A percentile compares a stretch with the other conserved stretches of the same genome.
phyloP scores from a whole-genome alignment of 2,888 invertebrate genomes.

The Mylabris sibirica region DNA sequence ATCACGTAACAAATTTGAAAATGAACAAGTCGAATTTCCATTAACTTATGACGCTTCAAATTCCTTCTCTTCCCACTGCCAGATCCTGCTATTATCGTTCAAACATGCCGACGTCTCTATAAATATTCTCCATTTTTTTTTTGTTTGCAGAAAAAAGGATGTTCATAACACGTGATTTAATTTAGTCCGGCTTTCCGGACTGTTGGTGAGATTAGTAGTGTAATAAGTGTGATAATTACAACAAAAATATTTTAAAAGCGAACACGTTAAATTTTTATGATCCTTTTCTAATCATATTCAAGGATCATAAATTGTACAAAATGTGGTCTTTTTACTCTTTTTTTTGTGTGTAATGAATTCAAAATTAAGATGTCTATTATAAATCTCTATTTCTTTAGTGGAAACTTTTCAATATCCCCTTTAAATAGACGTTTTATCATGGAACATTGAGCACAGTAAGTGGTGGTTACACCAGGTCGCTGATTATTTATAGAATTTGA shows the following conservation, averaged over 20 bases:
- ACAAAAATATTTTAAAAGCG: neutral
- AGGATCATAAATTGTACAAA: neutral
- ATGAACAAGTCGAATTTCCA: slow-evolving; percentile 10
- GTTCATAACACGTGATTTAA: neutral
- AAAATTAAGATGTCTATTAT: neutral
- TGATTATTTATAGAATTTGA: slow-evolving; percentile 13
- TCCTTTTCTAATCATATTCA: neutral
- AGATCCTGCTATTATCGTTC: neutral
- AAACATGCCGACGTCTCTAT: slow-evolving; percentile 2
- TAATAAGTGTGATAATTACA: slow-evolving; percentile 1
- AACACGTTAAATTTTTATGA: neutral
- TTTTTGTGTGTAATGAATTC: neutral
- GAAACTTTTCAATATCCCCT: neutral
- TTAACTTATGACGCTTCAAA: neutral
- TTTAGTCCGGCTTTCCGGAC: neutral
- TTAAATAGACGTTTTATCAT: neutral
- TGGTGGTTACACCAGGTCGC: neutral
- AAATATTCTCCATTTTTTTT: slow-evolving; percentile 5
- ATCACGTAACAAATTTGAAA: slow-evolving; percentile 4
- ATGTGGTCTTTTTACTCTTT: neutral
- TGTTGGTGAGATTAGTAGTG: neutral
- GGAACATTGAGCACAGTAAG: neutral
- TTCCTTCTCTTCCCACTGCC: neutral
- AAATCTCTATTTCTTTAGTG: neutral
- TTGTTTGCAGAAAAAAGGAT: neutral